Percentiles rank a stretch among this genome's conserved stretches.
These are phyloP conservation scores for Probosciger aterrimus DNA, from an alignment of 2,113 vertebrate genomes.

Conservation along the genomic window DNA sequence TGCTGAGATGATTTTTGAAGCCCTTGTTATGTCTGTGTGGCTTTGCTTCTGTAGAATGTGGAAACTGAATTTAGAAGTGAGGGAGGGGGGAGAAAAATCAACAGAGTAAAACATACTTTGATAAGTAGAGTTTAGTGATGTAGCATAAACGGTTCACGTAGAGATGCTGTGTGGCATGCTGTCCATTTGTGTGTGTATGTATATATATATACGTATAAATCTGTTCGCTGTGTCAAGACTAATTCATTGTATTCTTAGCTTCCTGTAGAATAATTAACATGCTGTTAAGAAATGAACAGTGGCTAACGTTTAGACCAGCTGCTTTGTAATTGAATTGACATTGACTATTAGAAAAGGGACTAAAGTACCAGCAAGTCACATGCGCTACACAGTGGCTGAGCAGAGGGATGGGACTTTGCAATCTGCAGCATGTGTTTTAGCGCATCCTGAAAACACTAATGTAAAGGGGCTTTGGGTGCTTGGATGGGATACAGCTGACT, in stretches of 20 bases:
- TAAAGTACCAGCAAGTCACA: background rate
- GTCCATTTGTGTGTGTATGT: background rate
- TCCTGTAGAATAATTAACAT: background rate
- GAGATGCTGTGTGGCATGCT: background rate
- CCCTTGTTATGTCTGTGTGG: background rate
- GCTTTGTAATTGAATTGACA: background rate
- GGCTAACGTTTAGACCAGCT: constrained; percentile 19
- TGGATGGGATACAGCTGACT: background rate
- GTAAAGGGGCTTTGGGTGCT: background rate
- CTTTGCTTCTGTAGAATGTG: background rate
- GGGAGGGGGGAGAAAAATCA: too few species aligned
- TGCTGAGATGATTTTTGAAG: background rate
- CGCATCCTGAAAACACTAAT: background rate
- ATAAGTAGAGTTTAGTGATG: background rate
- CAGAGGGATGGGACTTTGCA: background rate
- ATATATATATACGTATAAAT: background rate
- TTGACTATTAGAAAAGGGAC: background rate
- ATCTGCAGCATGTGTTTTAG: background rate
- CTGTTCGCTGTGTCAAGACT: background rate
- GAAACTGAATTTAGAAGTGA: background rate
- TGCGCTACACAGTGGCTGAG: background rate
- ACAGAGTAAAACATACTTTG: background rate
- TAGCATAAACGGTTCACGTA: background rate
- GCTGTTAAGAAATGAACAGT: background rate
- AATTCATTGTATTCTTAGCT: background rate